phyloP scores from a whole-genome alignment of 2,888 invertebrate genomes.

The Chrysomela aeneicollis region DNA sequence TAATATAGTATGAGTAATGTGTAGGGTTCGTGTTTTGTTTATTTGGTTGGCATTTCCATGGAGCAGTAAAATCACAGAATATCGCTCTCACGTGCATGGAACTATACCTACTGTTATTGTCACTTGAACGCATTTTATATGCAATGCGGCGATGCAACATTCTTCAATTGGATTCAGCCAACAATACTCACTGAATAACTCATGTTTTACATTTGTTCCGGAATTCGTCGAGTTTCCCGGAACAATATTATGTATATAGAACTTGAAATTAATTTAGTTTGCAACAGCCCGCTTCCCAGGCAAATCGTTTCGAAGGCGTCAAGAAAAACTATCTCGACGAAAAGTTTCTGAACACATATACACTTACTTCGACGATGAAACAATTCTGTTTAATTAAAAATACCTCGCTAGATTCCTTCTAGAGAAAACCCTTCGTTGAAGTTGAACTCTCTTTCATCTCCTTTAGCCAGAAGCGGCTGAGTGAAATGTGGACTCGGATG shows the following conservation, averaged over 20 bases:
- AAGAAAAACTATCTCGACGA: neutral
- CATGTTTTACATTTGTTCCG: neutral
- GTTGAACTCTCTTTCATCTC: neutral
- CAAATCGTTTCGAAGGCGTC: neutral
- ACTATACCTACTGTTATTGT: no score
- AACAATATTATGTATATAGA: neutral
- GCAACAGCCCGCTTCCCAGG: neutral
- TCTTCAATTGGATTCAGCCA: no score
- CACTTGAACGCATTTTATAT: no score
- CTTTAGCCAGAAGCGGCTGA: neutral
- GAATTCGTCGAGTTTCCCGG: neutral
- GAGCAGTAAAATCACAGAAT: no score
- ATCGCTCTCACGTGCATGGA: no score
- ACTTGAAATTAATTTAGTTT: neutral
- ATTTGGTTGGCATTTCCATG: no score
- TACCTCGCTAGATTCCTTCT: neutral
- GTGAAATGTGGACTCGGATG: neutral
- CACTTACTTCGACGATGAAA: constrained; percentile 3
- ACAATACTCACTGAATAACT: neutral
- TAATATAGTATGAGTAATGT: no score
- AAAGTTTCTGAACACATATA: neutral
- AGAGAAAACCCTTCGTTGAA: neutral
- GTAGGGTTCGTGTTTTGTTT: no score
- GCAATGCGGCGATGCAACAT: no score
- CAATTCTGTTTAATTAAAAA: constrained; percentile 17